Evolutionary conservation across 2,888 invertebrate species (phyloP).

Genomic region (Erebia palarica): DNA sequence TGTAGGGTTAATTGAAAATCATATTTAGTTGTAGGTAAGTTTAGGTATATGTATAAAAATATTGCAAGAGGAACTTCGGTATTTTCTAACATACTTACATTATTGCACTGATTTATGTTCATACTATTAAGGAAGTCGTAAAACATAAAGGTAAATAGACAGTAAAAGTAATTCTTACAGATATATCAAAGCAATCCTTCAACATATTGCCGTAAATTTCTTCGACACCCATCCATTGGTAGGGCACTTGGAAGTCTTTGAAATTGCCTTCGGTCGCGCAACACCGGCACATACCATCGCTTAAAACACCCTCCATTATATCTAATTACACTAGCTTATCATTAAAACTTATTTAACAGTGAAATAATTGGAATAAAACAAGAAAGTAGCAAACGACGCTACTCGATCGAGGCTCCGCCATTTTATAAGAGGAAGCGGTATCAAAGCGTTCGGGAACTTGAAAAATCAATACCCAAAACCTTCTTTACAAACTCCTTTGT

Average conservation of each 20-base stretch:
- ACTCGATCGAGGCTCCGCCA: conserved; percentile 56
- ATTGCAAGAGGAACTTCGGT: too few species aligned
- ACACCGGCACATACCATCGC: conserved; percentile 71
- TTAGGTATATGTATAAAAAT: too few species aligned
- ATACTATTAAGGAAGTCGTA: not conserved
- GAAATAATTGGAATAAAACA: conserved; percentile 36
- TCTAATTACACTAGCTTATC: conserved; percentile 46
- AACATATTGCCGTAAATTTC: conserved; percentile 74
- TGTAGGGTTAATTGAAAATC: too few species aligned
- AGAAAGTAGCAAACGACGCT: conserved; percentile 52
- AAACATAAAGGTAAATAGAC: not conserved
- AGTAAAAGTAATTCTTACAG: conserved; percentile 48
- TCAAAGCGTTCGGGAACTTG: conserved; percentile 25
- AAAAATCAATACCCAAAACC: conserved; percentile 21
- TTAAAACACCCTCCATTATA: conserved; percentile 61
- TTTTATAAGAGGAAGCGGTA: conserved; percentile 51
- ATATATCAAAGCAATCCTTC: conserved; percentile 70
- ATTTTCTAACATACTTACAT: too few species aligned
- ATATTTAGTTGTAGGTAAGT: too few species aligned
- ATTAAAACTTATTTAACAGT: conserved; percentile 47
- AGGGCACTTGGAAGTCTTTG: conserved; percentile 66
- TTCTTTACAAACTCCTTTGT: not conserved
- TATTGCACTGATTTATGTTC: not conserved
- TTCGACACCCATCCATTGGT: conserved; percentile 74
- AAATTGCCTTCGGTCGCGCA: conserved; percentile 73